Percentiles rank a stretch among this genome's conserved stretches.
phyloP scores from a whole-genome alignment of 1,140 invertebrate genomes.

The Belonocnema kinseyi region DNA sequence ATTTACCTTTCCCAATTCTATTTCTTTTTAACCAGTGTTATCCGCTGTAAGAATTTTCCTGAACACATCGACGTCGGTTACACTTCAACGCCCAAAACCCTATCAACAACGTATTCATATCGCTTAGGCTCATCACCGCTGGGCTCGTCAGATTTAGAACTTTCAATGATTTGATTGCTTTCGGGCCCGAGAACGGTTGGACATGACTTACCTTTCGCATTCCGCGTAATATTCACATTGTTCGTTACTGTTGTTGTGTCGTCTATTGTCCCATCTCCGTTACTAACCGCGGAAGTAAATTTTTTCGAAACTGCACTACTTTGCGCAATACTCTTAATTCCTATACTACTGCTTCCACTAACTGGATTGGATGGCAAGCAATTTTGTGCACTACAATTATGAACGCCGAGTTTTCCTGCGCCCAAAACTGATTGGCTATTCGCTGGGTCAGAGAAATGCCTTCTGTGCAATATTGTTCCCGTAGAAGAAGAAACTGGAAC shows the following conservation, averaged over 20 bases:
- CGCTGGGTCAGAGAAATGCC: constrained; percentile 66
- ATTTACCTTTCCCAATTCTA: no score
- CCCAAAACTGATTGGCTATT: constrained; percentile 7
- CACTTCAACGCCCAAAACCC: constrained; percentile 82
- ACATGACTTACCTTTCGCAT: constrained; percentile 34
- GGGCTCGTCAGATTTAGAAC: constrained; percentile 56
- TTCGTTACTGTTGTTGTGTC: neutral
- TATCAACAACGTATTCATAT: constrained; percentile 82
- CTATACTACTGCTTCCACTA: constrained; percentile 40
- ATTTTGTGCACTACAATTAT: neutral
- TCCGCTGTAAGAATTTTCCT: constrained; percentile 20
- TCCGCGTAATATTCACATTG: constrained; percentile 10
- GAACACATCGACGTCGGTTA: constrained; percentile 60
- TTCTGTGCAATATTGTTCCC: constrained; percentile 55
- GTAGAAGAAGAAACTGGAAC: neutral
- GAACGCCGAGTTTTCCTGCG: constrained; percentile 3
- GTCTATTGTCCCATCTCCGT: neutral
- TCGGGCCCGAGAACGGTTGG: constrained; percentile 32
- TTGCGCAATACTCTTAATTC: constrained; percentile 35
- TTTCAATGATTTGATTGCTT: constrained; percentile 35
- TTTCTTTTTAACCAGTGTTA: constrained; percentile 10
- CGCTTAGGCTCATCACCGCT: constrained; percentile 75
- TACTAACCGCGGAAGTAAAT: neutral
- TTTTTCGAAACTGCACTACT: constrained; percentile 29
- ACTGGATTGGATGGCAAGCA: constrained; percentile 24